A percentile compares a stretch with the other conserved stretches of the same genome.
These are phyloP conservation scores for Anneissia japonica DNA, from an alignment of 35 echinoderm and acorn worm species.

Conservation along the genomic window DNA sequence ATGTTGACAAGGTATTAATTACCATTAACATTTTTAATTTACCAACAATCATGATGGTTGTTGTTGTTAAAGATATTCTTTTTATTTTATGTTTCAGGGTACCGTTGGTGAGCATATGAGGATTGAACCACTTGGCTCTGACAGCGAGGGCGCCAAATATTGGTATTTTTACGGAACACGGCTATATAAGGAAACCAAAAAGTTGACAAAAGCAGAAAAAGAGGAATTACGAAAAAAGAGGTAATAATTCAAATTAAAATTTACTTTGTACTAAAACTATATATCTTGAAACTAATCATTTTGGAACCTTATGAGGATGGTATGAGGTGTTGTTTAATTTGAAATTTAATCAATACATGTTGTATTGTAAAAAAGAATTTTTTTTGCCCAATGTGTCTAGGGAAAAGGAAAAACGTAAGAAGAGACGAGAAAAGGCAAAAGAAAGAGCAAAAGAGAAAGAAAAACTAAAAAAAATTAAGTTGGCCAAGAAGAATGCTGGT, in stretches of 20 bases:
- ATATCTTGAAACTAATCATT: too few species aligned
- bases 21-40: neutral
- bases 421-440: slow-evolving; percentile 29
- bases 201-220: slow-evolving; percentile 39
- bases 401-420: slow-evolving; percentile 31
- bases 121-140: slow-evolving; percentile 75
- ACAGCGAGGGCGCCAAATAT: slow-evolving; percentile 67
- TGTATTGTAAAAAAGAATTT: too few species aligned
- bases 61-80: neutral
- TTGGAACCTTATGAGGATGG: too few species aligned
- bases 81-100: slow-evolving; percentile 42
- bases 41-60: neutral
- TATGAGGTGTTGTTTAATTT: too few species aligned
- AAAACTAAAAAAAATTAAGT: neutral
- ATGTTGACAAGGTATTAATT: neutral
- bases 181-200: slow-evolving; percentile 72
- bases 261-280: too few species aligned
- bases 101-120: slow-evolving; percentile 68
- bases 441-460: slow-evolving; percentile 15
- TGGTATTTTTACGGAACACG: slow-evolving; percentile 99
- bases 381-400: neutral
- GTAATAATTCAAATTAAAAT: slow-evolving; percentile 24
- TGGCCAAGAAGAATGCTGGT: neutral
- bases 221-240: slow-evolving; percentile 50
- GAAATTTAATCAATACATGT: too few species aligned